Evolutionary conservation across 2,113 vertebrate species (phyloP), one percentile per base, ranked within the genome.

Genomic region (Bujurquina vittata): DNA sequence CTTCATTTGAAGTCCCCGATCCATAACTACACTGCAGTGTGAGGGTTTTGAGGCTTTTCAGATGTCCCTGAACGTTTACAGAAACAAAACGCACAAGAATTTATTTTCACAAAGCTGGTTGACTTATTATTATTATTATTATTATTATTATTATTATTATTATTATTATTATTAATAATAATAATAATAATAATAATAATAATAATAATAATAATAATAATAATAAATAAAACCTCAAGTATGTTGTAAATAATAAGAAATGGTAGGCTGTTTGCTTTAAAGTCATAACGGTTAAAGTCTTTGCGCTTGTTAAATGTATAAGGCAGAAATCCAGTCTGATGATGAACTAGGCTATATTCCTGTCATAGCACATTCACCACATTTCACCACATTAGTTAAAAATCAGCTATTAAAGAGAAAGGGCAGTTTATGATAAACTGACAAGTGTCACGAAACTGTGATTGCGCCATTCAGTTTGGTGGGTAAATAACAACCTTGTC

Each of bases 1-100:
- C 10, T 62, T 77, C 3, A 75, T 81, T 83, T 54, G 78, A 54
- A 85, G 75, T 73, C 65, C 43, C 18, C 11, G 31, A 75, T 67
- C 59, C 62, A 59, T 17, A 26, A 18, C 14, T 72, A 14, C 37
- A 37, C 46, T 37, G 22, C 29, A 78, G 5, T 37, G 1, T 72
- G n/a, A 33, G 26, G 10, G 54, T 49, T 14, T 31, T 22, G 54
- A 56, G n/a, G 54, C n/a, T 22, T 20, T 55, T 52, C 67, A 54
- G 52, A 31, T 72, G 29, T 72, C 52, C 10, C 3, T 72, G 26
- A 54, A 54, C 26, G 11, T 72, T 69, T 52, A 0, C 17, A 69
- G 29, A 54, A 72, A 14, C 26, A 52, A 31, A 72, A 31, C 17
- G 4, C 46, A 31, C 46, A 72, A 29, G 43, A 69, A 7, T 0